phyloP scores from a whole-genome alignment of 2,888 invertebrate species.

The Pammene aurita region DNA sequence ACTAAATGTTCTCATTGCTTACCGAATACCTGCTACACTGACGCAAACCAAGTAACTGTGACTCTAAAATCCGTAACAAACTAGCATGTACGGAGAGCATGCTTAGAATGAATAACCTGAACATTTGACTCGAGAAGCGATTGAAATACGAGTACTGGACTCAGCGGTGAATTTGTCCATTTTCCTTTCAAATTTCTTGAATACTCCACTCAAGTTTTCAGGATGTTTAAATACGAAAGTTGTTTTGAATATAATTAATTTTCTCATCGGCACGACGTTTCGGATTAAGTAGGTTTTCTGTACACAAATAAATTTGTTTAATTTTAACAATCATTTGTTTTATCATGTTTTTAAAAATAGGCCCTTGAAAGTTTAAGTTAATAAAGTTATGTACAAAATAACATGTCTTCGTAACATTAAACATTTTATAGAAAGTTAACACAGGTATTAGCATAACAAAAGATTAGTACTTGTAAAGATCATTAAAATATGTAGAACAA shows the following conservation, averaged over 20 bases:
- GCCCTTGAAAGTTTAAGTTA: too few relatives aligned
- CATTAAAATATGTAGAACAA: too few relatives aligned
- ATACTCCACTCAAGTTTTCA: constrained; percentile 50
- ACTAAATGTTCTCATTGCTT: neutral
- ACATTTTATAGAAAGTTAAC: too few relatives aligned
- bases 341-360: too few relatives aligned
- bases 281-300: constrained; percentile 16
- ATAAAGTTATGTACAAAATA: too few relatives aligned
- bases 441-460: too few relatives aligned
- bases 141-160: constrained; percentile 52
- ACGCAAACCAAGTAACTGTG: neutral
- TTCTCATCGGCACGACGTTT: constrained; percentile 32
- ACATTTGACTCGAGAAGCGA: neutral
- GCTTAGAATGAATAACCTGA: neutral
- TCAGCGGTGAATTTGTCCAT: constrained; percentile 65
- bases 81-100: neutral
- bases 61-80: neutral
- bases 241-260: constrained; percentile 44
- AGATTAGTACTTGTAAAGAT: too few relatives aligned
- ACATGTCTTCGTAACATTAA: too few relatives aligned
- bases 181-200: constrained; percentile 63
- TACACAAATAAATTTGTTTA: too few relatives aligned
- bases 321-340: neutral
- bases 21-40: neutral
- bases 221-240: constrained; percentile 54